These are phyloP conservation scores for Popillia japonica DNA, from an alignment of 1,140 invertebrate species.

Conservation along the genomic window DNA sequence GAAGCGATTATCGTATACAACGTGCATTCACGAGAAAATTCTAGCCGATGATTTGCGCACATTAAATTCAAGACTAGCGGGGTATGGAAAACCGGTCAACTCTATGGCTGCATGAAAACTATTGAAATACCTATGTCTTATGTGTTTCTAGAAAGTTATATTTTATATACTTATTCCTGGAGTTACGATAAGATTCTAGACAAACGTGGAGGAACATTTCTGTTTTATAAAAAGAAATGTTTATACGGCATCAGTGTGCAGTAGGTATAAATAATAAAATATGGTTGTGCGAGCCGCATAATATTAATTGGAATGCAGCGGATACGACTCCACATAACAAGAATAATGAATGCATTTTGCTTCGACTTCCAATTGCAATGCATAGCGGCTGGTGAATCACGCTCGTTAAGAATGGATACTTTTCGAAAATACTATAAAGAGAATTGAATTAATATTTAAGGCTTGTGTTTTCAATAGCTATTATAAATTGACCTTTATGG, in stretches of 20 bases:
- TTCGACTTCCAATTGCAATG: conserved; percentile 17
- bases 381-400: conserved; percentile 6
- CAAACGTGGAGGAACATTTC: conserved; percentile 10
- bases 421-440: conserved; percentile 18
- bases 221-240: conserved; percentile 8
- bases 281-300: conserved; percentile 2
- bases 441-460: background rate
- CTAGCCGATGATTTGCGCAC: background rate
- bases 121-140: background rate
- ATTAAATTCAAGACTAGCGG: conserved; percentile 20
- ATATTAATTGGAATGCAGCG: conserved; percentile 34
- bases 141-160: background rate
- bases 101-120: background rate
- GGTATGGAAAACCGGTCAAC: conserved; percentile 11
- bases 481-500: background rate
- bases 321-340: conserved; percentile 27
- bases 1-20: background rate
- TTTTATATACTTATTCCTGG: conserved; percentile 13
- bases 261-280: conserved; percentile 24
- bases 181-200: background rate
- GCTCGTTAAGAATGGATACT: conserved; percentile 19
- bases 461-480: background rate
- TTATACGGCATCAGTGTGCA: conserved; percentile 11
- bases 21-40: background rate
- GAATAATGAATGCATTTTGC: conserved; percentile 30